These are phyloP conservation scores for Cyanocitta stelleri DNA, from an alignment of 2,113 vertebrate genomes.

Conservation along the genomic window DNA sequence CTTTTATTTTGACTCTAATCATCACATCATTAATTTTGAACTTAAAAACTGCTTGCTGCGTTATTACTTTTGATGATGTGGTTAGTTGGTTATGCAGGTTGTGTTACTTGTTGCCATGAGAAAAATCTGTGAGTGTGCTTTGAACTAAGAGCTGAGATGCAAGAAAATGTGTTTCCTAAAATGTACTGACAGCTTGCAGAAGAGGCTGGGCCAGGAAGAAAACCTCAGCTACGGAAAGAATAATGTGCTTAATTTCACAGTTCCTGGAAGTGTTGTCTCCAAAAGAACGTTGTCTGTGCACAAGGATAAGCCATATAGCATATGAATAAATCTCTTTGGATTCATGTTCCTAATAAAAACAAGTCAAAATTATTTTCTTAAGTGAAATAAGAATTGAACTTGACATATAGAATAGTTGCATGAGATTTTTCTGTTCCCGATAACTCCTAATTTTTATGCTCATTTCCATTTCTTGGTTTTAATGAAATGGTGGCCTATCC, in stretches of 20 bases:
- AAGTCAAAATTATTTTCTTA: not conserved
- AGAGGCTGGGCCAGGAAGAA: not conserved
- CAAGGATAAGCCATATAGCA: not conserved
- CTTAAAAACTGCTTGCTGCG: not conserved
- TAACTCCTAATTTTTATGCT: not conserved
- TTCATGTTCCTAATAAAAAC: not conserved
- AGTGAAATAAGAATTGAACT: not conserved
- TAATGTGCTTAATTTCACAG: not conserved
- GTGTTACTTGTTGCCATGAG: not conserved
- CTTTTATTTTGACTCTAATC: not conserved
- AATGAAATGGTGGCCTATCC: not conserved
- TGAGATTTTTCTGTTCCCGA: not conserved
- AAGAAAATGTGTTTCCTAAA: not conserved
- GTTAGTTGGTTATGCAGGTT: not conserved
- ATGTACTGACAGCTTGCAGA: not conserved
- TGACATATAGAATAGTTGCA: not conserved
- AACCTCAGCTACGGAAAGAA: not conserved
- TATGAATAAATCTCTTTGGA: not conserved
- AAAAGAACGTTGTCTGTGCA: not conserved
- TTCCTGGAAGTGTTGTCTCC: not conserved
- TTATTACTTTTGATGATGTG: not conserved
- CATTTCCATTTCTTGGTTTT: not conserved
- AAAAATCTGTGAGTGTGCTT: not conserved
- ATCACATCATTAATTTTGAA: not conserved
- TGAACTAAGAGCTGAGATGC: not conserved